These are phyloP conservation scores for Sebastes flavidus DNA, from an alignment of 2,797 vertebrate genomes.

Conservation along the genomic window DNA sequence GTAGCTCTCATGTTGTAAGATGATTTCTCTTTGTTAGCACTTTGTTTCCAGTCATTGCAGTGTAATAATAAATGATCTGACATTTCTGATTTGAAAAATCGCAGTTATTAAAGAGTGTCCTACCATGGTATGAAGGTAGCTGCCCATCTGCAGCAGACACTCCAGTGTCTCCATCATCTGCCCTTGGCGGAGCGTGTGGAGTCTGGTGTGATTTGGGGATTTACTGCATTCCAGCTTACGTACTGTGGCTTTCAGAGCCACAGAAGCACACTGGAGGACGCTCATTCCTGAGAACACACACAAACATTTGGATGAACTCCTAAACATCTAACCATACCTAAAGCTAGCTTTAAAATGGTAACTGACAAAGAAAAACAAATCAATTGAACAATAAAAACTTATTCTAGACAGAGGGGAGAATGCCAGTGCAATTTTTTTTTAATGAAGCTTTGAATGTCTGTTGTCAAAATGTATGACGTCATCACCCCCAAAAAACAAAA, in stretches of 20 bases:
- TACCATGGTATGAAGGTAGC: slow-evolving; percentile 62
- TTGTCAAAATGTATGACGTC: too few relatives aligned
- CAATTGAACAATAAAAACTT: neutral
- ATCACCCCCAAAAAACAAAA: too few relatives aligned
- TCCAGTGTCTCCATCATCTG: slow-evolving; percentile 86
- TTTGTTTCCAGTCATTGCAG: neutral
- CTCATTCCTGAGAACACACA: slow-evolving; percentile 80
- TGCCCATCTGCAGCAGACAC: slow-evolving; percentile 87
- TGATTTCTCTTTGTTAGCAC: too few relatives aligned
- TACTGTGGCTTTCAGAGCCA: slow-evolving; percentile 77
- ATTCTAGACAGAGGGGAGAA: neutral
- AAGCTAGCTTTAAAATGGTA: neutral
- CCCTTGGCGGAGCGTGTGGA: slow-evolving; percentile 74
- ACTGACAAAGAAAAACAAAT: neutral
- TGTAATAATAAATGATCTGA: neutral
- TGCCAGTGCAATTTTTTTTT: neutral
- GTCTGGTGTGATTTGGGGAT: slow-evolving; percentile 3
- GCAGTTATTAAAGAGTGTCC: neutral
- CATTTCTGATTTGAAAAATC: neutral
- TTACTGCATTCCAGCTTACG: slow-evolving; percentile 40
- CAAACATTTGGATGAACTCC: neutral
- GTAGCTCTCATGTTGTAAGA: neutral
- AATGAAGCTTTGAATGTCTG: too few relatives aligned
- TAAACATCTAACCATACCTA: neutral
- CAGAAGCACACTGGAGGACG: slow-evolving; percentile 79